phyloP scores from a whole-genome alignment of 2,888 invertebrate genomes.

The Lasius fuliginosus region DNA sequence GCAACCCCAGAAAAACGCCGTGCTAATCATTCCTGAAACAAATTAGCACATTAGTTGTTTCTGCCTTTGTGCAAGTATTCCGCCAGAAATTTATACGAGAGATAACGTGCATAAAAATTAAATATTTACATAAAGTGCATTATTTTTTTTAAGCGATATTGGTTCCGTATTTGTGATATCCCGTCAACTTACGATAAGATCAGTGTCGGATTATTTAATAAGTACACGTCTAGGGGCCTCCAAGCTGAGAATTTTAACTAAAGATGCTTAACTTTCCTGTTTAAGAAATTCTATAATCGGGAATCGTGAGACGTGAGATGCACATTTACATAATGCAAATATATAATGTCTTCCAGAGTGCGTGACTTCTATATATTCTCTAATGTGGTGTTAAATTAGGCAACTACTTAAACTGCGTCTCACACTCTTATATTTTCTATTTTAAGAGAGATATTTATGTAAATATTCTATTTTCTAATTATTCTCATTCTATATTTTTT shows the following conservation, averaged over 20 bases:
- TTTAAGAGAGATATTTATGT: not conserved
- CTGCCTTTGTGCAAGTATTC: not conserved
- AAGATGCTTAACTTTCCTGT: not conserved
- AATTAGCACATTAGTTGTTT: not conserved
- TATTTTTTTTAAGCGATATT: not conserved
- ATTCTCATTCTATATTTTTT: not conserved
- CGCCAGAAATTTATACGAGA: not conserved
- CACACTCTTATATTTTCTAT: not conserved
- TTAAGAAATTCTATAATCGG: not conserved
- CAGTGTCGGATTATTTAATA: slow-evolving; percentile 15
- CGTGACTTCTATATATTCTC: not conserved
- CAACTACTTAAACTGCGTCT: not conserved
- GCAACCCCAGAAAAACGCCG: slow-evolving; percentile 87
- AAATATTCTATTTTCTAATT: not conserved
- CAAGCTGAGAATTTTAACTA: not conserved
- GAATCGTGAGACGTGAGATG: not conserved
- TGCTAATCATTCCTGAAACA: slow-evolving; percentile 87
- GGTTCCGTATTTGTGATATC: not conserved
- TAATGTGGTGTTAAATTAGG: not conserved
- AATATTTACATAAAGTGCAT: not conserved
- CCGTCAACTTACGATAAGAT: not conserved
- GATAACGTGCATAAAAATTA: not conserved
- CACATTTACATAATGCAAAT: slow-evolving; percentile 19
- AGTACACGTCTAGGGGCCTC: not conserved
- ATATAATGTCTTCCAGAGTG: not conserved